Conservation (phyloP, 2,888 invertebrate species). For the Chelonus formosanus region DNA sequence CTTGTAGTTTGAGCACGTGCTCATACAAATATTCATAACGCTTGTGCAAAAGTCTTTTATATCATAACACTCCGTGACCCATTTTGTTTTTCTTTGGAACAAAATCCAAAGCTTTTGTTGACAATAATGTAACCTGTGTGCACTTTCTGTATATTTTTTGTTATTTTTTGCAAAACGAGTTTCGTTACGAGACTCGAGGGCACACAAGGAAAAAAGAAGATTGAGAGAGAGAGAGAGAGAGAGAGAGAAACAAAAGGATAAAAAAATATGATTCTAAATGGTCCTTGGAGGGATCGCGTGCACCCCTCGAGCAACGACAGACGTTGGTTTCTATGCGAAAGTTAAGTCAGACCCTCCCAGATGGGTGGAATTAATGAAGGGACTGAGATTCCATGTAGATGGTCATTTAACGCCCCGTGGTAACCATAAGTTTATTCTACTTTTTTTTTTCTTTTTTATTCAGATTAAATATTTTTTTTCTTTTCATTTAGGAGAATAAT, state of each 20-base stretch:
- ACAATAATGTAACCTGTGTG: constrained; percentile 6
- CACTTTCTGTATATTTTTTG: not conserved
- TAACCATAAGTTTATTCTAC: constrained; percentile 8
- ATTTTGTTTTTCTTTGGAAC: constrained; percentile 18
- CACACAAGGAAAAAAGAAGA: constrained; percentile 2
- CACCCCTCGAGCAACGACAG: constrained; percentile 29
- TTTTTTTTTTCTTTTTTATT: constrained; percentile 2
- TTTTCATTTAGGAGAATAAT: not conserved
- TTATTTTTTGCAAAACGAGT: constrained; percentile 1
- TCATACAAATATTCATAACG: constrained; percentile 15
- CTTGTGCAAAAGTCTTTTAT: constrained; percentile 5
- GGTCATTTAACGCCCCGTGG: constrained; percentile 23
- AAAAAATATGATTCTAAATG: constrained; percentile 9
- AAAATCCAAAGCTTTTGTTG: constrained; percentile 2
- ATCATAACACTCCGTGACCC: constrained; percentile 16
- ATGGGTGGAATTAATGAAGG: constrained; percentile 31
- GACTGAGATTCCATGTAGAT: constrained; percentile 16
- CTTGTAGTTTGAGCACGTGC: constrained; percentile 19
- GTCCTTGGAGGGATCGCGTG: constrained; percentile 19
- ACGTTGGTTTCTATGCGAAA: not conserved
- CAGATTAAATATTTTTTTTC: constrained; percentile 2
- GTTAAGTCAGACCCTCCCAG: not conserved
- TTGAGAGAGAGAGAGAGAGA: constrained; percentile 1
- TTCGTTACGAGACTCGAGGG: constrained; percentile 1
- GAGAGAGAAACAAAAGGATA: constrained; percentile 2